Conservation (phyloP, 2,113 vertebrate species). For the Dendrocopos noguchii region DNA sequence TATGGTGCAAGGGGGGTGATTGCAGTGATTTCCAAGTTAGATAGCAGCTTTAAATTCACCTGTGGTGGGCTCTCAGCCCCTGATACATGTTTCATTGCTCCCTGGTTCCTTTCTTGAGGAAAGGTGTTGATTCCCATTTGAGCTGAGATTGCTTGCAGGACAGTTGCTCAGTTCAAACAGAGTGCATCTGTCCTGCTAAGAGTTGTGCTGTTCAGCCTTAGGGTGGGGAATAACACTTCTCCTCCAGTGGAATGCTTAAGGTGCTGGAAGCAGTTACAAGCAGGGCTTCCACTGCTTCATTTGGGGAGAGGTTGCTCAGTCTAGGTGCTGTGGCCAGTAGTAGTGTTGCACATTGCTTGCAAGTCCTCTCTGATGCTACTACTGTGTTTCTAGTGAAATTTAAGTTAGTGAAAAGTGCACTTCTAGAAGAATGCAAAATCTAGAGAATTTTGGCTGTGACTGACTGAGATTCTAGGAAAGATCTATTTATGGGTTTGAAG, state of each 20-base stretch:
- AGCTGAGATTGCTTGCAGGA: not conserved
- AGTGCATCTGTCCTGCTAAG: not conserved
- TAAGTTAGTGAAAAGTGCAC: not conserved
- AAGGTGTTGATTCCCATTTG: not conserved
- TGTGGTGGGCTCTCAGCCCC: not conserved
- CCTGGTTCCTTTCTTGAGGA: not conserved
- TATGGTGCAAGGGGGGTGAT: not conserved
- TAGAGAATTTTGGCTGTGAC: not conserved
- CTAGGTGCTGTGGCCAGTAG: not conserved
- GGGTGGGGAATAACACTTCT: not conserved
- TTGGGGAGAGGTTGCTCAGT: not conserved
- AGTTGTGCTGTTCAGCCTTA: not conserved
- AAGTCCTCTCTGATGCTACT: not conserved
- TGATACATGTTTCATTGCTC: not conserved
- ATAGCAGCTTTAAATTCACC: not conserved
- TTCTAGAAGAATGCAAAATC: not conserved
- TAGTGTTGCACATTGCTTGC: not conserved
- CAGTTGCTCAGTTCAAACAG: not conserved
- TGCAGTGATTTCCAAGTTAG: not conserved
- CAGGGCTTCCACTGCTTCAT: not conserved
- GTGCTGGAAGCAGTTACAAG: not conserved
- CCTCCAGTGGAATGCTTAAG: not conserved
- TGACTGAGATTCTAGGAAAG: not conserved
- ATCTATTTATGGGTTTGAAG: constrained; percentile 2
- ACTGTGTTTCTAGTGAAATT: not conserved